phyloP scores from a whole-genome alignment of 2,888 invertebrate species.

The Rotaria sp. region DNA sequence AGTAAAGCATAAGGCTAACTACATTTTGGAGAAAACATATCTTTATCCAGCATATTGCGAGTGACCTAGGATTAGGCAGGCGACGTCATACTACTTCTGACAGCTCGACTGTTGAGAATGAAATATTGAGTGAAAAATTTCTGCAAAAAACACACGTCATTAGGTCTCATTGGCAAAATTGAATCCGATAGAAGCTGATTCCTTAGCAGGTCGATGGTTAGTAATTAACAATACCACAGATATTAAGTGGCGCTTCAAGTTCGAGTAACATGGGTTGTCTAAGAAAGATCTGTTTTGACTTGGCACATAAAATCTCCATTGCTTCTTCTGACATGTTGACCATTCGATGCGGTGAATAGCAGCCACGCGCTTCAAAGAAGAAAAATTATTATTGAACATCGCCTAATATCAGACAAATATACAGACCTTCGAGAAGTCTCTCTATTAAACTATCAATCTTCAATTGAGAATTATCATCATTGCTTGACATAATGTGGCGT shows the following conservation, averaged over 20 bases:
- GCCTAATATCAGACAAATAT: not conserved
- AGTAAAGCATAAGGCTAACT: no score
- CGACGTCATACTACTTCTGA: no score
- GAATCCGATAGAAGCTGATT: no score
- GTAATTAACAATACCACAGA: not conserved
- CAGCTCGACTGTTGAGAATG: no score
- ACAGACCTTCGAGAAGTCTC: not conserved
- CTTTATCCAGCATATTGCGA: no score
- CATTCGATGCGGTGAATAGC: no score
- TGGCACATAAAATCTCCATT: not conserved
- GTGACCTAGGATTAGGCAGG: no score
- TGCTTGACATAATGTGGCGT: not conserved
- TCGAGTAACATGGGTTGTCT: not conserved
- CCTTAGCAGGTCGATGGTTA: no score
- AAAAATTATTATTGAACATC: not conserved
- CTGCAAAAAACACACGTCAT: no score
- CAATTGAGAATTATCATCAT: not conserved
- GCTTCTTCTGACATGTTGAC: not conserved
- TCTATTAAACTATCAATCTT: not conserved
- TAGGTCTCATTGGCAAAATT: no score
- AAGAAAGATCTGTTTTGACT: not conserved
- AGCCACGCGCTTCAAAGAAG: not conserved
- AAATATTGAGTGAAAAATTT: no score
- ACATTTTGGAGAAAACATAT: no score
- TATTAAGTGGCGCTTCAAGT: not conserved